Conservation (phyloP, 2,113 vertebrate species). For the Poicephalus gulielmi region DNA sequence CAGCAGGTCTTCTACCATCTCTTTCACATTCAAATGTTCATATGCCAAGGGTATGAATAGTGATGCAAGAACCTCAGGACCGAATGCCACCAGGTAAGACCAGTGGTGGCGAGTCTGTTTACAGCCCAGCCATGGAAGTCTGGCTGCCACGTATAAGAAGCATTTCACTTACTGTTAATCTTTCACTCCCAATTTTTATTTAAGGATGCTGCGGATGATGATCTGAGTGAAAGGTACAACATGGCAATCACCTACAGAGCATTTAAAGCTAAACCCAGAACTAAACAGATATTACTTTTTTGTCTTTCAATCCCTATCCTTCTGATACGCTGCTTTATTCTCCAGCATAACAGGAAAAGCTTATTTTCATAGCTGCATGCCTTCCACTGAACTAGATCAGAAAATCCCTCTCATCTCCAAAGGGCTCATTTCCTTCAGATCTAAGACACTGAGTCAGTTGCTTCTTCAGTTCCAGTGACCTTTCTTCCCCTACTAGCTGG, state of each 20-base stretch:
- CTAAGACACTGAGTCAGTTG: conserved; percentile 46
- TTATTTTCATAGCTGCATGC: conserved; percentile 29
- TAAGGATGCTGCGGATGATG: neutral
- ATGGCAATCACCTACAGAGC: neutral
- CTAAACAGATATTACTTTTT: neutral
- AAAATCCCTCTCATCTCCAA: conserved; percentile 42
- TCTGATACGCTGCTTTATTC: neutral
- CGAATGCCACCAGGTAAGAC: neutral
- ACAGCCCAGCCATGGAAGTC: neutral
- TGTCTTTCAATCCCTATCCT: neutral
- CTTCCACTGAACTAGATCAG: conserved; percentile 42
- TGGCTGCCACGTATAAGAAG: neutral
- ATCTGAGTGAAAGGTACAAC: neutral
- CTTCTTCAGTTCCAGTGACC: conserved; percentile 47
- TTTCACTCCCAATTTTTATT: neutral
- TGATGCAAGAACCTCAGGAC: neutral
- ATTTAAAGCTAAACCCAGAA: neutral
- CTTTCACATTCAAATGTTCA: neutral
- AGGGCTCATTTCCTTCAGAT: conserved; percentile 57
- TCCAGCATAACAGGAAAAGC: neutral
- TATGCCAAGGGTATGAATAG: neutral
- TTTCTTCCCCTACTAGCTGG: conserved; percentile 21
- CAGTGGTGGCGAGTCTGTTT: neutral
- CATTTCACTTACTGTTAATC: neutral
- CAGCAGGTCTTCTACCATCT: neutral